These are phyloP conservation scores for Acanthopagrus latus DNA, from an alignment of 2,797 vertebrate genomes.

Conservation along the genomic window DNA sequence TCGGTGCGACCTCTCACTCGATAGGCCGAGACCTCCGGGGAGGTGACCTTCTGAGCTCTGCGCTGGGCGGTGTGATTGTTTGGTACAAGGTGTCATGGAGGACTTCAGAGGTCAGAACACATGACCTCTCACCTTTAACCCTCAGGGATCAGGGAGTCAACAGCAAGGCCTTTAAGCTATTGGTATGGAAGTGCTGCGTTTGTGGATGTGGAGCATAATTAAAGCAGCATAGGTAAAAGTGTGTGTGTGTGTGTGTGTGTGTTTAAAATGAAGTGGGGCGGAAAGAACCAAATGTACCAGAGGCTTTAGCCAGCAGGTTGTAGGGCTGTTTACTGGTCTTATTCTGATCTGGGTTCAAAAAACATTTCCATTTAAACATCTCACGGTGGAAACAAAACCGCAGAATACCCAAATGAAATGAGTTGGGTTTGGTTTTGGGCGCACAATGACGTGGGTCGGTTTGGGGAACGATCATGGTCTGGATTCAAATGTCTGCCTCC, in stretches of 20 bases:
- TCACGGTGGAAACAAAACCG: not conserved
- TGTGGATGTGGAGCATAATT: constrained; percentile 2
- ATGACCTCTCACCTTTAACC: constrained; percentile 61
- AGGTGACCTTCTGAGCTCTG: constrained; percentile 49
- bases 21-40: constrained; percentile 33
- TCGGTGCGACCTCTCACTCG: constrained; percentile 21
- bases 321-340: not conserved
- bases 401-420: not conserved
- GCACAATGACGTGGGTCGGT: not conserved
- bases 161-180: not conserved
- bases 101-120: constrained; percentile 52
- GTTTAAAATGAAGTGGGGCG: constrained; percentile 21
- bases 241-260: constrained; percentile 8
- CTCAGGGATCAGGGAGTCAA: constrained; percentile 31
- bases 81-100: constrained; percentile 50
- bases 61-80: constrained; percentile 15
- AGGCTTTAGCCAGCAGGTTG: not conserved
- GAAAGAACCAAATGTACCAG: not conserved
- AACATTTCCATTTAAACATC: not conserved
- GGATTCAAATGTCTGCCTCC: not conserved
- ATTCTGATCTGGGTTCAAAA: not conserved
- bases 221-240: not conserved
- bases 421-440: no score
- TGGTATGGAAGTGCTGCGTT: not conserved
- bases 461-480: not conserved